phyloP scores from a whole-genome alignment of 2,113 vertebrate species.

The Strix uralensis region DNA sequence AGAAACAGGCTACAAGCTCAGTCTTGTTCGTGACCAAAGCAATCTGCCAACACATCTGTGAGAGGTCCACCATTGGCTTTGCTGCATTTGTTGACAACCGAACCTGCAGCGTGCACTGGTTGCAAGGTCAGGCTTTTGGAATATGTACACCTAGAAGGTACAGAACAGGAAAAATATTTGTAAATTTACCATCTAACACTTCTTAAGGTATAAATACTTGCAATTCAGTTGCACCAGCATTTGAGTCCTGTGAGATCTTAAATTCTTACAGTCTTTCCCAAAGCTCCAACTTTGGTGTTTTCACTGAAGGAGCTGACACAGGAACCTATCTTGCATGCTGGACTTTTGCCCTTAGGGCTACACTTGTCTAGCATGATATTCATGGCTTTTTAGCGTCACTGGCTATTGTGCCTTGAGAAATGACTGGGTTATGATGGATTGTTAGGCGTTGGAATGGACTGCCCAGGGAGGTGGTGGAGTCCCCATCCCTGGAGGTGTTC shows the following conservation, averaged over 20 bases:
- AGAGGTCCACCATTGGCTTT: background rate
- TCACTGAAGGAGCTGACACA: background rate
- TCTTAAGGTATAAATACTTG: background rate
- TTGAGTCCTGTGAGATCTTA: background rate
- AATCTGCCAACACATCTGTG: background rate
- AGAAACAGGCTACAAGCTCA: background rate
- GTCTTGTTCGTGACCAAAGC: background rate
- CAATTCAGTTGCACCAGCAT: background rate
- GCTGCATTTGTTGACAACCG: background rate
- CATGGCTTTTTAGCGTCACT: background rate
- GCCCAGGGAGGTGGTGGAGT: too few relatives aligned
- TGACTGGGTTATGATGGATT: background rate
- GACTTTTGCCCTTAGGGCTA: background rate
- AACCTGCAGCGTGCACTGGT: accelerated
- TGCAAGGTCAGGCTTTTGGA: background rate
- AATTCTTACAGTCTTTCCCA: background rate
- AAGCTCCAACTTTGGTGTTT: background rate
- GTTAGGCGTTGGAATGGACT: too few relatives aligned
- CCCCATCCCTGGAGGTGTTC: too few relatives aligned
- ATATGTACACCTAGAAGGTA: background rate
- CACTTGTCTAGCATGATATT: background rate
- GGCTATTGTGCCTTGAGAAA: background rate
- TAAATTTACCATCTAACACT: background rate
- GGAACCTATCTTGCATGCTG: background rate
- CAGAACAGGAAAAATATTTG: background rate